A percentile compares a stretch with the other conserved stretches of the same genome.
These are phyloP conservation scores for Microctonus brassicae DNA, from an alignment of 2,888 invertebrate genomes.

Conservation along the genomic window DNA sequence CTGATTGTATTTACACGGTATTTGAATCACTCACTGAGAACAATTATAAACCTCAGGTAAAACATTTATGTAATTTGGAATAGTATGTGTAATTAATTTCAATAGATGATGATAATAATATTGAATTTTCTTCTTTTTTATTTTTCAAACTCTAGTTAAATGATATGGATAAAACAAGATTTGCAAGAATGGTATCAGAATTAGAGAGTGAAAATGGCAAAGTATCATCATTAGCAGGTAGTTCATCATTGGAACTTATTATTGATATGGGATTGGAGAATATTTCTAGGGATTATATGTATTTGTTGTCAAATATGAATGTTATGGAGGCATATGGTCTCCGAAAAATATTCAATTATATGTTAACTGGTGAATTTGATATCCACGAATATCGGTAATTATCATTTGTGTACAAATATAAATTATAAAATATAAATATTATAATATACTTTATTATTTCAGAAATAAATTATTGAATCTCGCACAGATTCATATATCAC, in stretches of 20 bases:
- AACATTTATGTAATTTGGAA: too few species aligned
- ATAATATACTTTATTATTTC: slow-evolving; percentile 28
- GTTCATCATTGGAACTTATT: slow-evolving; percentile 57
- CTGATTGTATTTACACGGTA: slow-evolving; percentile 49
- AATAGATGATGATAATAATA: background rate
- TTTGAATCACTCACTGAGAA: slow-evolving; percentile 48
- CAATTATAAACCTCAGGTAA: slow-evolving; percentile 52
- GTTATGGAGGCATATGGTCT: slow-evolving; percentile 50
- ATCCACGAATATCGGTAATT: slow-evolving; percentile 46
- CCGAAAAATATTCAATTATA: slow-evolving; percentile 46
- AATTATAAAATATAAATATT: background rate
- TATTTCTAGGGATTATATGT: slow-evolving; percentile 57
- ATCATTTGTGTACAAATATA: background rate
- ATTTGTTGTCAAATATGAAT: slow-evolving; percentile 52
- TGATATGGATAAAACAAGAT: slow-evolving; percentile 49
- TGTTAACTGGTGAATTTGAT: slow-evolving; percentile 49
- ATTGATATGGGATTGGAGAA: slow-evolving; percentile 62
- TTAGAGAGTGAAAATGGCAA: slow-evolving; percentile 37
- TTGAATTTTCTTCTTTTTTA: background rate
- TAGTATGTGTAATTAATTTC: too few species aligned
- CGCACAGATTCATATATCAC: slow-evolving; percentile 58
- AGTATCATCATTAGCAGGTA: slow-evolving; percentile 51
- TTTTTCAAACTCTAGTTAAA: slow-evolving; percentile 40
- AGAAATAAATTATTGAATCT: slow-evolving; percentile 54
- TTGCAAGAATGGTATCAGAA: slow-evolving; percentile 49